Evolutionary conservation across 1,140 invertebrate genomes (phyloP), one percentile per base, ranked within the genome.

Genomic region (Caenorhabditis remanei): DNA sequence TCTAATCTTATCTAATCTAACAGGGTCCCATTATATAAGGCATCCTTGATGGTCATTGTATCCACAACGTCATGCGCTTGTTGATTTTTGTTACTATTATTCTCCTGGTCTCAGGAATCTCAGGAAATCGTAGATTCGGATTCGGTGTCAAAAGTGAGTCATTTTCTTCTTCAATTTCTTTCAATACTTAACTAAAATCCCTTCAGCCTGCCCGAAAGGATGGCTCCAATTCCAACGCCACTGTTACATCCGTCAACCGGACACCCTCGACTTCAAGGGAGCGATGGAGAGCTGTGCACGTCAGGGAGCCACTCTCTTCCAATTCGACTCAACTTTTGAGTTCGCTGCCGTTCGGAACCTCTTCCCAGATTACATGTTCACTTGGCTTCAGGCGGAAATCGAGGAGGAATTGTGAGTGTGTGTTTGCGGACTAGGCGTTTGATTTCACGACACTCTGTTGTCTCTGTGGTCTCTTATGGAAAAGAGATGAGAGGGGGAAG

Each of bases 331-430:
- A 13, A 2, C 71, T 2, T 79, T 79, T 14, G 71, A 79, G n/a
- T 50, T 79, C 14, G 71, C 50, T 11, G 71, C 71, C 2, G n/a
- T 79, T 40, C 50, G 71, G 14, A 79, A 50, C 5, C n/a, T 79
- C 8, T 79, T 79, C n/a, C 71, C 71, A 2, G 46, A 79, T 24
- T 79, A 79, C 19, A 53, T 53, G 9, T 79, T 50, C 21, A 79
- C 71, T 24, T 79, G 71, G 71, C 21, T 79, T n/a, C n/a, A 24
- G 14, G 71, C 71, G 13, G 46, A 79, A 50, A n/a, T 79, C 13
- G 71, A 79, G 24, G 71, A 79, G 14, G 71, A 79, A 50, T 50
- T 79, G 71, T 79, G 40, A 79, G 46, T 75, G 32, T 75, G 32
- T 61, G 58, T 14, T 61, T 61, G 58, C 58, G 58, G 14, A 61